A percentile compares a stretch with the other conserved stretches of the same genome.
Evolutionary conservation across 2,797 vertebrate species (phyloP).

Genomic region (Periophthalmus magnuspinnatus): DNA sequence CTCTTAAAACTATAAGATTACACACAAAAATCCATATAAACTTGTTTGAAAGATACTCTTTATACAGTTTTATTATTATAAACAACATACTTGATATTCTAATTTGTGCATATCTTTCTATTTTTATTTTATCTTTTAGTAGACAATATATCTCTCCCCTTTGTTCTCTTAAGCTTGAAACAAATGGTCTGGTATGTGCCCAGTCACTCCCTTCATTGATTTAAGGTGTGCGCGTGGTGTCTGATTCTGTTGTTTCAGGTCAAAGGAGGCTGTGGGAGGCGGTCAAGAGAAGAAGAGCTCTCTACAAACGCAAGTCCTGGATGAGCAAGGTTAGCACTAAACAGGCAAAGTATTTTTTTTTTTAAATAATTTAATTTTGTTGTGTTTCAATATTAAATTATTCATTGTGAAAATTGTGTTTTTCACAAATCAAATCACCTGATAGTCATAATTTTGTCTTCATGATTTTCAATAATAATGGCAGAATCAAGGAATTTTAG

Average conservation of each 20-base stretch:
- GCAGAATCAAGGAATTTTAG: too few relatives aligned
- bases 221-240: not conserved
- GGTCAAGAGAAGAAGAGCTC: constrained; percentile 90
- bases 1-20: not conserved
- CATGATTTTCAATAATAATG: too few relatives aligned
- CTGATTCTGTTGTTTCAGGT: constrained; percentile 70
- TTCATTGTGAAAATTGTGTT: not conserved
- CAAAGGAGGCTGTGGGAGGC: constrained; percentile 96
- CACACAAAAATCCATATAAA: not conserved
- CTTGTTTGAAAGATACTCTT: too few relatives aligned
- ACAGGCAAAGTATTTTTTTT: constrained; percentile 1
- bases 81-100: too few relatives aligned
- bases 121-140: too few relatives aligned
- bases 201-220: not conserved
- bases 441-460: too few relatives aligned
- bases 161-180: not conserved
- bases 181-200: not conserved
- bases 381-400: not conserved
- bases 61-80: too few relatives aligned
- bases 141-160: too few relatives aligned
- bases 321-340: constrained; percentile 90
- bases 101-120: too few relatives aligned
- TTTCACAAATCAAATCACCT: too few relatives aligned
- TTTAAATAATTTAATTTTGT: not conserved
- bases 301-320: constrained; percentile 97